Percentiles rank a stretch among this genome's conserved stretches.
Evolutionary conservation across 2,113 vertebrate genomes (phyloP).

Genomic region (Riparia riparia): DNA sequence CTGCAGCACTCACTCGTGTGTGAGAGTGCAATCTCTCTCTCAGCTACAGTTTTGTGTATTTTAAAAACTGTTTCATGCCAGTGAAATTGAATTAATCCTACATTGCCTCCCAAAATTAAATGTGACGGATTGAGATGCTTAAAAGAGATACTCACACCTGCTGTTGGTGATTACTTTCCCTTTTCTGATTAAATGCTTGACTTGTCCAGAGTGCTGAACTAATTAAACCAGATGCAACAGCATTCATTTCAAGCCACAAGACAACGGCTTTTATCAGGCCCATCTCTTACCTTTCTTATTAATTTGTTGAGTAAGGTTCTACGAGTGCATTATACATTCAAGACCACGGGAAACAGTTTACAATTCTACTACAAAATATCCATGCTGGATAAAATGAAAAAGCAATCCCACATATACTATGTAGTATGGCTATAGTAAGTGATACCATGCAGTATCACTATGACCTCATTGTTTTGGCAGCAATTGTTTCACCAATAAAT

Average conservation of each 20-base stretch:
- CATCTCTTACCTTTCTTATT: not conserved
- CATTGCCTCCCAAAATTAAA: not conserved
- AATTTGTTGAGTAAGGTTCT: not conserved
- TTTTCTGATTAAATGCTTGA: slow-evolving; percentile 23
- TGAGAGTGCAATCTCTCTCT: not conserved
- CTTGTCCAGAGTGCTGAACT: slow-evolving; percentile 24
- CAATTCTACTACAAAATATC: not conserved
- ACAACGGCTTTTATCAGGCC: not conserved
- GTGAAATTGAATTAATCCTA: slow-evolving; percentile 10
- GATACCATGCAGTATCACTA: not conserved
- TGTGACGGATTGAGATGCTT: not conserved
- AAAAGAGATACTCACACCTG: not conserved
- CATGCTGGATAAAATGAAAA: not conserved
- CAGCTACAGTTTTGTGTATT: not conserved
- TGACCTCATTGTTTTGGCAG: not conserved
- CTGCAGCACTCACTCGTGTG: not conserved
- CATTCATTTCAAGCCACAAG: not conserved
- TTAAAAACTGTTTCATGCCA: not conserved
- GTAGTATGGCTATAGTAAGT: not conserved
- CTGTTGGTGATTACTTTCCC: not conserved
- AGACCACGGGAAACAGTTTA: not conserved
- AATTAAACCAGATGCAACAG: not conserved
- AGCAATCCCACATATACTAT: not conserved
- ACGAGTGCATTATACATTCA: not conserved
- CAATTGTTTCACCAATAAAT: slow-evolving; percentile 1